These are phyloP conservation scores for Apamea monoglypha DNA, from an alignment of 2,888 invertebrate genomes.

Conservation along the genomic window DNA sequence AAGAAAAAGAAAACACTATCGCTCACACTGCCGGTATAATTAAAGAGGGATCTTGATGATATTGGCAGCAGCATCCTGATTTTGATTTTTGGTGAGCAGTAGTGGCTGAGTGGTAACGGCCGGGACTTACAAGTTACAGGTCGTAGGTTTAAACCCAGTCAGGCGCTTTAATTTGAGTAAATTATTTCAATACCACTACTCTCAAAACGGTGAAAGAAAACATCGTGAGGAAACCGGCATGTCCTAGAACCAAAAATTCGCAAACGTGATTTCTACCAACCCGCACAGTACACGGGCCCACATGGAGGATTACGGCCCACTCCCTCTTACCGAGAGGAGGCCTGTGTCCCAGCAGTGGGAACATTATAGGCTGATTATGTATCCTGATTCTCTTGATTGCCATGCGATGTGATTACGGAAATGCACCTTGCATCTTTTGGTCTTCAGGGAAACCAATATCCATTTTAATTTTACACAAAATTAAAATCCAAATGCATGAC, in stretches of 20 bases:
- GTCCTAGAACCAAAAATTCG: too few species aligned
- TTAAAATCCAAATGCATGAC: not conserved
- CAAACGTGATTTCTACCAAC: not conserved
- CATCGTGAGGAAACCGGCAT: too few species aligned
- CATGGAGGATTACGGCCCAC: too few species aligned
- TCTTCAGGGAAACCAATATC: not conserved
- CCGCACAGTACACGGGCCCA: too few species aligned
- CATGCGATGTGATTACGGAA: not conserved
- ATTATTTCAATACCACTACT: too few species aligned
- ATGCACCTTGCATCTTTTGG: not conserved
- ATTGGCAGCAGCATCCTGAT: not conserved
- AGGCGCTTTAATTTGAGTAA: too few species aligned
- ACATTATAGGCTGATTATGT: not conserved
- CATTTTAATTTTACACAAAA: conserved; percentile 11
- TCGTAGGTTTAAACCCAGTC: too few species aligned
- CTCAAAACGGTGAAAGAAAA: too few species aligned
- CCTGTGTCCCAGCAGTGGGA: not conserved
- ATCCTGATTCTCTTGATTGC: not conserved
- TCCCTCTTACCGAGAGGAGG: not conserved
- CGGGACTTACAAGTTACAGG: too few species aligned
- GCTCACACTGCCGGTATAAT: not conserved
- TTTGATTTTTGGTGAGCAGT: too few species aligned
- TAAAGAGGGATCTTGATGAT: not conserved
- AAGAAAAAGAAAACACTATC: not conserved
- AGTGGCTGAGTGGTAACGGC: too few species aligned